Conservation (phyloP, 2,888 invertebrate genomes). For the Clepsis dumicolana region DNA sequence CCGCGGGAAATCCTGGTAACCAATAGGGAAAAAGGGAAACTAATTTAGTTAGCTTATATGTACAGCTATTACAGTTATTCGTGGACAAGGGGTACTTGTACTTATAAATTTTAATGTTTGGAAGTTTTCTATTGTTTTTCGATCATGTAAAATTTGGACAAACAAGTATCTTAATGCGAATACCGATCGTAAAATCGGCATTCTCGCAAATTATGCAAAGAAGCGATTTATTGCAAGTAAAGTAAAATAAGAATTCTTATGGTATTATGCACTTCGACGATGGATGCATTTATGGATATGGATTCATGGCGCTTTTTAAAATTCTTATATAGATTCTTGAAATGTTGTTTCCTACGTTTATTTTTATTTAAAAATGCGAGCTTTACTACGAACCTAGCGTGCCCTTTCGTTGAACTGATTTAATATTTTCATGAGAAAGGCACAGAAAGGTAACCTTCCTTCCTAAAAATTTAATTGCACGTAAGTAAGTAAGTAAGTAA, state of each 20-base stretch:
- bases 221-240: neutral
- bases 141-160: too few relatives aligned
- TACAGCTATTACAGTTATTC: too few relatives aligned
- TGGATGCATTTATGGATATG: neutral
- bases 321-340: neutral
- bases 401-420: neutral
- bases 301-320: neutral
- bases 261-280: neutral
- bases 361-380: neutral
- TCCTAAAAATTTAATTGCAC: too few relatives aligned
- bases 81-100: too few relatives aligned
- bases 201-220: neutral
- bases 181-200: neutral
- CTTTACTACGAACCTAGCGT: too few relatives aligned
- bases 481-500: too few relatives aligned
- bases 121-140: too few relatives aligned
- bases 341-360: neutral
- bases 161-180: too few relatives aligned
- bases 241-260: neutral
- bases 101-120: too few relatives aligned
- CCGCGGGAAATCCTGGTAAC: neutral
- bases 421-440: slow-evolving; percentile 1
- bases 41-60: neutral
- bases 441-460: neutral
- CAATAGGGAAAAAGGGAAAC: neutral